Evolutionary conservation across 30 jellyfish, hydroid and myxozoan genomes (phyloP).

Genomic region (Cassiopea andromeda): DNA sequence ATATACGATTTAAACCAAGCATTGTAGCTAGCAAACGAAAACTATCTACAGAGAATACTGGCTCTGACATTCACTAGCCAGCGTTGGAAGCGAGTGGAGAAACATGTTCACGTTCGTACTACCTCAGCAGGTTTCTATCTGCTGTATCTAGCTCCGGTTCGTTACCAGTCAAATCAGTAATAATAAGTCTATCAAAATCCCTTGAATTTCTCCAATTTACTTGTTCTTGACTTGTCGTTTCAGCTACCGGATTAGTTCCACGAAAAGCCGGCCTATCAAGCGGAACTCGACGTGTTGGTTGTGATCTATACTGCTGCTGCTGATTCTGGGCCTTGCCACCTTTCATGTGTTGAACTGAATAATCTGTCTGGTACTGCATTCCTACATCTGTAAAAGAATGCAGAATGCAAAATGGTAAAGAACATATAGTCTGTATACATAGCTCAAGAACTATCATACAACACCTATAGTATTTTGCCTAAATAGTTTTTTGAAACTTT

Average conservation of each 20-base stretch:
- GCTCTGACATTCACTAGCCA: not conserved
- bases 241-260: not conserved
- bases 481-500: too few species aligned
- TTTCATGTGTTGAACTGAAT: not conserved
- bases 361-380: slow-evolving; percentile 8
- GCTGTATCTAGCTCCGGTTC: slow-evolving; percentile 8
- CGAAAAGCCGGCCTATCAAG: not conserved
- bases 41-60: not conserved
- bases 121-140: slow-evolving; percentile 12
- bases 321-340: not conserved
- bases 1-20: not conserved
- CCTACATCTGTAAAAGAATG: slow-evolving; percentile 40
- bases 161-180: slow-evolving; percentile 42
- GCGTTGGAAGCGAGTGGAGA: not conserved
- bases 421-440: too few species aligned
- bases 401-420: not conserved
- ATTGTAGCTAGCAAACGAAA: not conserved
- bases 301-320: not conserved
- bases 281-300: not conserved
- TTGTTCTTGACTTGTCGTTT: slow-evolving; percentile 6
- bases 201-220: not conserved
- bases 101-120: not conserved
- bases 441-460: too few species aligned
- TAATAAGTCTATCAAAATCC: slow-evolving; percentile 18
- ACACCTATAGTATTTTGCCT: too few species aligned